A percentile compares a stretch with the other conserved stretches of the same genome.
Conservation (phyloP, 2,113 vertebrate species). For the Poeciliopsis prolifica region DNA sequence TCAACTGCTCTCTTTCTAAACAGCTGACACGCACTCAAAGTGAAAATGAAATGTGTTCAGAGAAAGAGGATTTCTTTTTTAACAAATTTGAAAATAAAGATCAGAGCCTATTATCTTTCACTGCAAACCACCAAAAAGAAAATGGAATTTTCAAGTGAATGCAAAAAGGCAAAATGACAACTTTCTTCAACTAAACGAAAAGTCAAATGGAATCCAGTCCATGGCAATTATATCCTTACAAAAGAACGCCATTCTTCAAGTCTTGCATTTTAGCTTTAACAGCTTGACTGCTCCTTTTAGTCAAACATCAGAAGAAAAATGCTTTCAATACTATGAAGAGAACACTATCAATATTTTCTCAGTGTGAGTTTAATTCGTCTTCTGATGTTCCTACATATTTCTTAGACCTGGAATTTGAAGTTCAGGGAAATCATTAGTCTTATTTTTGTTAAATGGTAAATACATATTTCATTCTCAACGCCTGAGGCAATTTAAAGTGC, state of each 20-base stretch:
- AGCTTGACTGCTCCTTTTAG: conserved; percentile 23
- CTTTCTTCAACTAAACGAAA: background rate
- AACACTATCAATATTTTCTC: background rate
- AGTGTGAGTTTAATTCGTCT: background rate
- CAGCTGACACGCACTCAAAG: background rate
- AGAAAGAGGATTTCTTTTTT: background rate
- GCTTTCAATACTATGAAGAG: background rate
- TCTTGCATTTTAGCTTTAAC: background rate
- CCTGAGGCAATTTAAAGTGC: background rate
- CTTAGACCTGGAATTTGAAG: background rate
- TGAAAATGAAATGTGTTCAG: background rate
- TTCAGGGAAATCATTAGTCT: background rate
- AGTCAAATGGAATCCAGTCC: background rate
- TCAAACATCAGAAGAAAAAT: conserved; percentile 10
- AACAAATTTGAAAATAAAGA: background rate
- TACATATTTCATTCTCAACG: background rate
- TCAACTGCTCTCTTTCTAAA: background rate
- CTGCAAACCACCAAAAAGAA: background rate
- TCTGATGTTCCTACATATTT: background rate
- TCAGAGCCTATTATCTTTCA: background rate
- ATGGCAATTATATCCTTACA: background rate
- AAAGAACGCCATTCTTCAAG: background rate
- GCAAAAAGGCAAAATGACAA: background rate
- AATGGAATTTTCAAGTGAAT: background rate
- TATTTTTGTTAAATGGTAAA: background rate